These are phyloP conservation scores for Magallana gigas DNA, from an alignment of 1,140 invertebrate genomes.

Conservation along the genomic window DNA sequence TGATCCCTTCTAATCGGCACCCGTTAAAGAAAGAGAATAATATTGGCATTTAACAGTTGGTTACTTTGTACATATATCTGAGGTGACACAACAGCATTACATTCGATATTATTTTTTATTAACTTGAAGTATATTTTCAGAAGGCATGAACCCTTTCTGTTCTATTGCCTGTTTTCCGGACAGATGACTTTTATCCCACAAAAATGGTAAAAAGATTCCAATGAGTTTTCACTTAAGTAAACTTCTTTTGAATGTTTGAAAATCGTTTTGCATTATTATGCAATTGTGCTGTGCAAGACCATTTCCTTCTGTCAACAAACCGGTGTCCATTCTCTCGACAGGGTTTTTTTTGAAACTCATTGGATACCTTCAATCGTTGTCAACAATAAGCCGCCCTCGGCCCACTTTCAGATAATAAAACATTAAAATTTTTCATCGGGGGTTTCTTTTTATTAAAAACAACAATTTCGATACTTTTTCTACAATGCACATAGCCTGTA, in stretches of 20 bases:
- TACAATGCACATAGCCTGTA: too few species aligned
- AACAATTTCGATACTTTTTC: too few species aligned
- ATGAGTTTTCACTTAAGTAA: background rate
- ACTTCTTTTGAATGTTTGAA: background rate
- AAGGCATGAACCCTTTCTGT: background rate
- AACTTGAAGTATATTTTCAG: background rate
- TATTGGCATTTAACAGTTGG: constrained; percentile 20
- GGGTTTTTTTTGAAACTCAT: too few species aligned
- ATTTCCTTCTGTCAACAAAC: too few species aligned
- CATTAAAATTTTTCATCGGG: too few species aligned
- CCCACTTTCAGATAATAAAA: too few species aligned
- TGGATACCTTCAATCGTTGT: too few species aligned
- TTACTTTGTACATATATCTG: constrained; percentile 22
- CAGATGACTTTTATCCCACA: background rate
- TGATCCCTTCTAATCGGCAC: background rate
- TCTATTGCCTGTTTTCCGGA: background rate
- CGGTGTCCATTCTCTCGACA: too few species aligned
- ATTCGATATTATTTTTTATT: background rate
- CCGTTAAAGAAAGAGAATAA: background rate
- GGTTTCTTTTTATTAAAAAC: too few species aligned
- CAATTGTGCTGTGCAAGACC: too few species aligned
- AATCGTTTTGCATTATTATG: background rate
- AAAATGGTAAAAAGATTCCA: background rate
- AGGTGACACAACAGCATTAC: background rate
- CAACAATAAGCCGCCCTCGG: too few species aligned